Evolutionary conservation across 2,888 invertebrate species (phyloP), one percentile per base, ranked within the genome.

Genomic region (Andricus curvator): DNA sequence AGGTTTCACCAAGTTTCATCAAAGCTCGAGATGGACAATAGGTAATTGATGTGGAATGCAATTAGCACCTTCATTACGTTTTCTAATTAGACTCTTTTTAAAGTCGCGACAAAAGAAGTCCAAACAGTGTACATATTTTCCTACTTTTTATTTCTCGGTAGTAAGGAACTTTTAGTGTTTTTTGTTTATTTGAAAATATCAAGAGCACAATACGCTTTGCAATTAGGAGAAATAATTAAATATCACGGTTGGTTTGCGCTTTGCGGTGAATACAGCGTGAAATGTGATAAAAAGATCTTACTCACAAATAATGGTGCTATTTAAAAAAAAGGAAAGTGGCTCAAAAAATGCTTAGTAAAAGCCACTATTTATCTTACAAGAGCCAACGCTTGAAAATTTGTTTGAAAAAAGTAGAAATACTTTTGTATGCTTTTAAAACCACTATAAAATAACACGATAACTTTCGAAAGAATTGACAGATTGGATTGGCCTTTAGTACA

Each of bases 221-320:
- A 68, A 68, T 48, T 68, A 48, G 25, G 48, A 48, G 15, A 48
- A 44, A 68, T 68, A 68, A 48, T 68, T 48, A 68, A 44, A 68
- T 68, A 5, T 22, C 44, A 25, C 25, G 25, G 22, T 6, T 68
- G 48, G 48, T 48, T 68, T 68, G 44, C 44, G 17, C 44, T 15
- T 44, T 68, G 25, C 25, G 41, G n/a, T 48, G 15, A 68, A 48
- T 48, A 68, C 25, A 48, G 25, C 48, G 44, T 48, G 44, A 68
- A 48, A 48, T 48, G 68, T 48, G 48, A 8, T 68, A 25, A 68
- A 41, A 67, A 8, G 64, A 5, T 25, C 68, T 68, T 68, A 68
- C n/a, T 25, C 48, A 44, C 22, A 44, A 68, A 48, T 68, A 48
- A 68, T 68, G 25, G 8, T 25, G 8, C 8, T 22, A 48, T 25